Evolutionary conservation across 2,888 invertebrate genomes (phyloP).

Genomic region (Drosophila borealis): DNA sequence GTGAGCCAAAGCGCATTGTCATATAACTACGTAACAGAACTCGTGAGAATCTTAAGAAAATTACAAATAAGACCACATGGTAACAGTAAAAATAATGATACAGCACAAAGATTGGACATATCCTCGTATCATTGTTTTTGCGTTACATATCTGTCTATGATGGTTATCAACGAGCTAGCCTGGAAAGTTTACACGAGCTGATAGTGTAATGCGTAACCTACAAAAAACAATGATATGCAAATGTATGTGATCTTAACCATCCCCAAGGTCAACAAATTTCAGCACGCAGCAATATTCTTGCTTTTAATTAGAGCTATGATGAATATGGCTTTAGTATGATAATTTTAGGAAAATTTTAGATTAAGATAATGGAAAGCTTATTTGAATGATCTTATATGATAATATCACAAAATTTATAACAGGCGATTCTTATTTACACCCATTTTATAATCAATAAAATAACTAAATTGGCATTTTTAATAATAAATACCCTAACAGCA

Average conservation of each 20-base stretch:
- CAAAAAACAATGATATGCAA: not conserved
- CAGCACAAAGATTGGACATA: not conserved
- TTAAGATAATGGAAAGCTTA: not conserved
- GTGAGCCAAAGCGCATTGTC: too few species aligned
- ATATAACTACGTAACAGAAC: not conserved
- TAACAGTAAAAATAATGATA: constrained; percentile 2
- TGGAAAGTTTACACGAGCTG: not conserved
- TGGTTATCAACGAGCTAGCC: not conserved
- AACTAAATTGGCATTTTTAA: not conserved
- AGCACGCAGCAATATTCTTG: not conserved
- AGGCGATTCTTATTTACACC: not conserved
- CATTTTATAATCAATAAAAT: too few species aligned
- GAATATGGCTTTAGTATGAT: not conserved
- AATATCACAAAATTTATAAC: not conserved
- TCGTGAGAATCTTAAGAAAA: not conserved
- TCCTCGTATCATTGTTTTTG: not conserved
- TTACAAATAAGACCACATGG: not conserved
- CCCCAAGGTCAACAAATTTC: not conserved
- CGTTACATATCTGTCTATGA: not conserved
- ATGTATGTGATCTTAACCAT: not conserved
- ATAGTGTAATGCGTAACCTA: not conserved
- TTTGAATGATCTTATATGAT: not conserved
- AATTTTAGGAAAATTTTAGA: not conserved
- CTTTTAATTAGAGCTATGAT: not conserved
- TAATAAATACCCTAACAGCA: not conserved